A percentile compares a stretch with the other conserved stretches of the same genome.
These are phyloP conservation scores for Caenorhabditis sp. DNA, from an alignment of 2,888 invertebrate species.

Conservation along the genomic window DNA sequence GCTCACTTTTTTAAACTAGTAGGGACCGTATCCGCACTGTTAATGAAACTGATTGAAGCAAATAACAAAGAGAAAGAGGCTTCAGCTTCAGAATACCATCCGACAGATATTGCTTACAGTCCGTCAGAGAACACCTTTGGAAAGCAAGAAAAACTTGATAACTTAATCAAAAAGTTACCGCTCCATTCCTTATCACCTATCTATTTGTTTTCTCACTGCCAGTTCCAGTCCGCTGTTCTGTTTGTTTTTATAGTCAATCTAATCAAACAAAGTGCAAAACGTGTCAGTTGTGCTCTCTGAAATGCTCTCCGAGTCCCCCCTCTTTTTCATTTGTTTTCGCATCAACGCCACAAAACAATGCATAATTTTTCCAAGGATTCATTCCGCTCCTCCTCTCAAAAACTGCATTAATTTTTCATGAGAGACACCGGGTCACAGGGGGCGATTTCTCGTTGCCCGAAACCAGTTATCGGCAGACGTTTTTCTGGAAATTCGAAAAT, in stretches of 20 bases:
- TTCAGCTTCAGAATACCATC: not conserved
- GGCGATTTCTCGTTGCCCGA: not conserved
- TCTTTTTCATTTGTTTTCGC: not conserved
- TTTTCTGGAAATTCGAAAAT: not conserved
- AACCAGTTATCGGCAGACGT: not conserved
- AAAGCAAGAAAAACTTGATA: not conserved
- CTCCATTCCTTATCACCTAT: not conserved
- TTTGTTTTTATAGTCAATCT: too few species aligned
- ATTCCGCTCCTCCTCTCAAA: not conserved
- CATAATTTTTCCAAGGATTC: not conserved
- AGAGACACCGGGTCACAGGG: not conserved
- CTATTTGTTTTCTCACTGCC: not conserved
- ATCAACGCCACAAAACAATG: not conserved
- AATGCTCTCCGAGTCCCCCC: not conserved
- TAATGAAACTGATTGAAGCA: too few species aligned
- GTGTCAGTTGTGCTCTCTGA: not conserved
- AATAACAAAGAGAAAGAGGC: not conserved
- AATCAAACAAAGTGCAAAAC: not conserved
- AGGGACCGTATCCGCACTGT: too few species aligned
- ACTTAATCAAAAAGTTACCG: not conserved
- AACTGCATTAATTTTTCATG: conserved; percentile 7
- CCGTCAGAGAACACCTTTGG: not conserved
- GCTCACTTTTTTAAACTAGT: too few species aligned
- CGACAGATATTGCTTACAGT: not conserved
- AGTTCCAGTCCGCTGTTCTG: too few species aligned